These are phyloP conservation scores for Mnemiopsis leidyi DNA, from an alignment of 37 sponge, comb jelly and placozoan genomes.

Conservation along the genomic window DNA sequence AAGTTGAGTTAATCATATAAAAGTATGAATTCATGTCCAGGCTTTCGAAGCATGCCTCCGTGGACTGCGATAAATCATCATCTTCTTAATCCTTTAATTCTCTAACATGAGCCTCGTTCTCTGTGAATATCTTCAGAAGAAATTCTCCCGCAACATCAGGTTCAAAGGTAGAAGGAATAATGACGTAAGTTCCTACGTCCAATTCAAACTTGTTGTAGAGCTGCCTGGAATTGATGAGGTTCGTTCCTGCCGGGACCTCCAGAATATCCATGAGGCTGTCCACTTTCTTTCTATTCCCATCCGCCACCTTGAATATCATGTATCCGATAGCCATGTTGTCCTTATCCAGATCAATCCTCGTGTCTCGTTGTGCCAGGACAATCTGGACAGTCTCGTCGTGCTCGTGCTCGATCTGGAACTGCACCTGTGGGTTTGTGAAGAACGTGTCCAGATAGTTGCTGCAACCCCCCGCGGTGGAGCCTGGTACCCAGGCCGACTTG, in stretches of 20 bases:
- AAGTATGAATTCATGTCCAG: no score
- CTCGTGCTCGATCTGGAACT: constrained; percentile 1
- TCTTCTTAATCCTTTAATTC: background rate
- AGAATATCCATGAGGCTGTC: background rate
- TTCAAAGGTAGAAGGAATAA: constrained; percentile 21
- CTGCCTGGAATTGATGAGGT: background rate
- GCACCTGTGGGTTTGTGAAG: constrained; percentile 38
- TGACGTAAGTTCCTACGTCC: constrained; percentile 11
- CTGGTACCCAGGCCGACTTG: background rate
- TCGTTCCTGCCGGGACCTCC: background rate
- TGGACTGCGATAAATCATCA: background rate
- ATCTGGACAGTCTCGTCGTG: constrained; percentile 44
- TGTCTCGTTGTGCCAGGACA: background rate
- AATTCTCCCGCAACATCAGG: background rate
- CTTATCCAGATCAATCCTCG: constrained; percentile 5
- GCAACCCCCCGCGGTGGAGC: background rate
- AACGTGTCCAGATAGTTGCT: background rate
- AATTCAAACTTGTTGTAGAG: background rate
- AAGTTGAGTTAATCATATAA: no score
- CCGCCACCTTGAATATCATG: constrained; percentile 40
- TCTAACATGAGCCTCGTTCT: background rate
- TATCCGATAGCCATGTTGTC: constrained; percentile 7
- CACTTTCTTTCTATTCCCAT: background rate
- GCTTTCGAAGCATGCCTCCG: no score
- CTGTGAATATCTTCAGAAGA: constrained; percentile 38